Conservation (phyloP, 2,797 vertebrate species). For the Typhlichthys eigenmanni region DNA sequence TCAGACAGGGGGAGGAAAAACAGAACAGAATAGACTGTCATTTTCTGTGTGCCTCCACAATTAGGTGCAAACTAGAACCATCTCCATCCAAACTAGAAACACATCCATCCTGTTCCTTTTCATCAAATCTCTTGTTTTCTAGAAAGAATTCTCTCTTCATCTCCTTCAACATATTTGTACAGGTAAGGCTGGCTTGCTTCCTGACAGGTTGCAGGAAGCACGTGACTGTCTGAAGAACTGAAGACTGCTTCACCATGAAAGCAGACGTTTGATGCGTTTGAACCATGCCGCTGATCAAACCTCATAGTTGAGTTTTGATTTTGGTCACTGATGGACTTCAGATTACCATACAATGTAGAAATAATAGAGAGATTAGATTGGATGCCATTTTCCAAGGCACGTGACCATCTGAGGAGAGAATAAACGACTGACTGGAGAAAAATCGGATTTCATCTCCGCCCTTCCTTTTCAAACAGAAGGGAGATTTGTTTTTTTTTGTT, state of each 20-base stretch:
- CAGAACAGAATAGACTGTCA: conserved; percentile 13
- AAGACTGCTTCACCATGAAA: conserved; percentile 45
- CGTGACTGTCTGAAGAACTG: conserved; percentile 32
- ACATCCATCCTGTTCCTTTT: conserved; percentile 34
- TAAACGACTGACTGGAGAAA: conserved; percentile 53
- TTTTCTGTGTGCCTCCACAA: conserved; percentile 23
- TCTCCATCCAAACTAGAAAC: conserved; percentile 38
- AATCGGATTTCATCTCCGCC: conserved; percentile 61
- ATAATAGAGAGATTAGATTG: conserved; percentile 32
- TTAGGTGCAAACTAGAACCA: conserved; percentile 44
- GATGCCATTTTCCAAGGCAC: conserved; percentile 44
- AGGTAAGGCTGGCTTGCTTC: conserved; percentile 60
- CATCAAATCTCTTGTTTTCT: conserved; percentile 35
- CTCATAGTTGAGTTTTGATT: conserved; percentile 28
- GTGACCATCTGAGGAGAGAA: conserved; percentile 23
- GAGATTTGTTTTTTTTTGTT: conserved; percentile 51
- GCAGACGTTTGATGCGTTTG: conserved; percentile 54
- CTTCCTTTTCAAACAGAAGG: conserved; percentile 39
- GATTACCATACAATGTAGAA: conserved; percentile 41
- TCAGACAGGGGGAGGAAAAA: no score
- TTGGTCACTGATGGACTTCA: conserved; percentile 62
- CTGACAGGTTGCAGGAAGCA: conserved; percentile 61
- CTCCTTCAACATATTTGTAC: conserved; percentile 46
- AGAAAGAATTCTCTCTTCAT: neutral
- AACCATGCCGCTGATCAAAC: conserved; percentile 58